Percentiles rank a stretch among this genome's conserved stretches.
phyloP scores from a whole-genome alignment of 2,888 invertebrate species.

The Nymphalis polychloros region DNA sequence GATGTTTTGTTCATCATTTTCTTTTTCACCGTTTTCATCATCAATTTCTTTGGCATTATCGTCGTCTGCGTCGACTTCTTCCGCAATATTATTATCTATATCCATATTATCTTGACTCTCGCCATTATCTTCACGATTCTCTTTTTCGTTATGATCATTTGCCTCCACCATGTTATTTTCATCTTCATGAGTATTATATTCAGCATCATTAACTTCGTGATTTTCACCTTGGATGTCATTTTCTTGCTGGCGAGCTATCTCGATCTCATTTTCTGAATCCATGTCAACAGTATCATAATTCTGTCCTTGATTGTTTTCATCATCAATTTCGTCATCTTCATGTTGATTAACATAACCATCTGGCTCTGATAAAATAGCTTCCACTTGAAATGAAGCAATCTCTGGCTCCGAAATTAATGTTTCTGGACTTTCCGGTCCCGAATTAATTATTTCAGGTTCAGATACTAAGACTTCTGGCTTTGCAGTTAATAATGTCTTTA shows the following conservation, averaged over 20 bases:
- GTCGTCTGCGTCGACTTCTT: slow-evolving; percentile 47
- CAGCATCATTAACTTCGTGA: slow-evolving; percentile 49
- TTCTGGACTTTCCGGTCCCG: slow-evolving; percentile 78
- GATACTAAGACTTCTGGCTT: slow-evolving; percentile 75
- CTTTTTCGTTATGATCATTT: slow-evolving; percentile 46
- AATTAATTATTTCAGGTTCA: slow-evolving; percentile 76
- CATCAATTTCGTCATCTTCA: slow-evolving; percentile 49
- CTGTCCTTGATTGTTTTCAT: slow-evolving; percentile 62
- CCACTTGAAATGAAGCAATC: slow-evolving; percentile 78
- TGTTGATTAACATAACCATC: slow-evolving; percentile 61
- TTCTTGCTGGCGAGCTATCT: slow-evolving; percentile 69
- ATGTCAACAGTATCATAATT: slow-evolving; percentile 76
- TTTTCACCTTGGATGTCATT: slow-evolving; percentile 50
- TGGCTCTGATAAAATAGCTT: slow-evolving; percentile 74
- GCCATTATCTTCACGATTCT: slow-evolving; percentile 52
- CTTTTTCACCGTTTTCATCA: slow-evolving; percentile 51
- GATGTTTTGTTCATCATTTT: slow-evolving; percentile 50
- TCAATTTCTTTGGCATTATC: slow-evolving; percentile 47
- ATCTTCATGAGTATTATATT: slow-evolving; percentile 48
- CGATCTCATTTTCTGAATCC: slow-evolving; percentile 78
- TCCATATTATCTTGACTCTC: slow-evolving; percentile 49
- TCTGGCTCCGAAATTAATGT: slow-evolving; percentile 78
- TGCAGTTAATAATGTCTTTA: slow-evolving; percentile 74
- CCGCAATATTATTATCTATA: slow-evolving; percentile 46
- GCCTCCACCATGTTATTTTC: slow-evolving; percentile 48